Evolutionary conservation across 2,888 invertebrate species (phyloP).

Genomic region (Nebria brevicollis): DNA sequence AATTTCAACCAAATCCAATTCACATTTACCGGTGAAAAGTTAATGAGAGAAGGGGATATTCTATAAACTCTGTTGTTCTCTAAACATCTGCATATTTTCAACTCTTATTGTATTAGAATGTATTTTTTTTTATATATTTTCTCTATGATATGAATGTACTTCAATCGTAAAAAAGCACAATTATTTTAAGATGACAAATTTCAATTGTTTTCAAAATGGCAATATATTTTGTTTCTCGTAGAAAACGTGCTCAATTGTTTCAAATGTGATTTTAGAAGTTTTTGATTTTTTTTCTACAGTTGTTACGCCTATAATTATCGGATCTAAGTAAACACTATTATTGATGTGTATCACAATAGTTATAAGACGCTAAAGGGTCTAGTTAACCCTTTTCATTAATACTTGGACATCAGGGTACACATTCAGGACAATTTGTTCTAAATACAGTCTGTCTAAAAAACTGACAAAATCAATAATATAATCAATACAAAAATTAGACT

Average conservation of each 20-base stretch:
- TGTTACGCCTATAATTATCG: constrained; percentile 8
- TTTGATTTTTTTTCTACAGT: constrained; percentile 4
- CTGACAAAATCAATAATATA: not conserved
- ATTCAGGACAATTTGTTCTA: not conserved
- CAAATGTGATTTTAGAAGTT: constrained; percentile 11
- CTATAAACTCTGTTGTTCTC: constrained; percentile 10
- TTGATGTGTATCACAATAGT: constrained; percentile 22
- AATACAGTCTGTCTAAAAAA: not conserved
- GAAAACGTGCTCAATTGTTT: constrained; percentile 18
- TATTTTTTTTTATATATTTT: not conserved
- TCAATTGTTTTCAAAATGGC: constrained; percentile 8
- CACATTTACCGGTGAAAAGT: not conserved
- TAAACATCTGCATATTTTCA: constrained; percentile 14
- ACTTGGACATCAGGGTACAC: not conserved
- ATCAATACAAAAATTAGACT: not conserved
- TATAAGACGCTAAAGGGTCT: not conserved
- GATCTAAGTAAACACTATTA: constrained; percentile 11
- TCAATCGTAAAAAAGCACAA: constrained; percentile 22
- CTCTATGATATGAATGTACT: constrained; percentile 21
- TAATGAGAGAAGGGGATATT: constrained; percentile 2
- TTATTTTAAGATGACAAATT: not conserved
- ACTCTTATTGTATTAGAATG: not conserved
- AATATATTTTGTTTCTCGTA: not conserved
- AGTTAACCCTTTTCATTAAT: not conserved
- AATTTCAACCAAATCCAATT: not conserved